Evolutionary conservation across 2,888 invertebrate species (phyloP).

Genomic region (Fragum sueziense): DNA sequence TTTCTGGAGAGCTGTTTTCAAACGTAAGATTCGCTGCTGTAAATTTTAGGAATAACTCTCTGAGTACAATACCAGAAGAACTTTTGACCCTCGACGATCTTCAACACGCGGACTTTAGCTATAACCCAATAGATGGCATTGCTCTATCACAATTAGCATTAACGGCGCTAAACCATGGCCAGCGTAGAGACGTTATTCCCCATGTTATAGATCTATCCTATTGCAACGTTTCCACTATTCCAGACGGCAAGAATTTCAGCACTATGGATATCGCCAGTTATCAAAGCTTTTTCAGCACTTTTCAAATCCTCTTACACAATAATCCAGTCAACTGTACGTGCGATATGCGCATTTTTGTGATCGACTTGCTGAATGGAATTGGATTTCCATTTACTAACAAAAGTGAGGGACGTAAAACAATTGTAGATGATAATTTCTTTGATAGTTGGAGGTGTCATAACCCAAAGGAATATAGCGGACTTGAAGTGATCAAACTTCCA

Average conservation of each 20-base stretch:
- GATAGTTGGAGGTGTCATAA: constrained; percentile 1
- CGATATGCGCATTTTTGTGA: constrained; percentile 8
- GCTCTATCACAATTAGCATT: not conserved
- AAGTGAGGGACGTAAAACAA: too few species aligned
- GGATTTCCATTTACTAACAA: not conserved
- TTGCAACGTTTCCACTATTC: not conserved
- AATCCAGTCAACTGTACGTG: not conserved
- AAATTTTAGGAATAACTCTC: not conserved
- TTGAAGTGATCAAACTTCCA: not conserved
- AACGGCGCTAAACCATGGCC: not conserved
- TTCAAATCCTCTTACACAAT: not conserved
- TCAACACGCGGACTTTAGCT: not conserved
- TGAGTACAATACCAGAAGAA: not conserved
- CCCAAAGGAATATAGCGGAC: not conserved
- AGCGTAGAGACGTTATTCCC: too few species aligned
- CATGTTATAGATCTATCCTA: not conserved
- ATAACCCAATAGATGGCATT: not conserved
- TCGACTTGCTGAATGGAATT: not conserved
- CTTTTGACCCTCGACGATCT: not conserved
- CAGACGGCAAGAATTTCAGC: constrained; percentile 5
- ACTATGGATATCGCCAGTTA: not conserved
- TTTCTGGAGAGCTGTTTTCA: not conserved
- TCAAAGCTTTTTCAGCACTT: constrained; percentile 12
- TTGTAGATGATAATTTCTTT: not conserved
- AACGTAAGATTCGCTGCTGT: not conserved